Base-by-base conservation (phyloP, 2,888 invertebrate genomes). In the Zele albiditarsus region DNA sequence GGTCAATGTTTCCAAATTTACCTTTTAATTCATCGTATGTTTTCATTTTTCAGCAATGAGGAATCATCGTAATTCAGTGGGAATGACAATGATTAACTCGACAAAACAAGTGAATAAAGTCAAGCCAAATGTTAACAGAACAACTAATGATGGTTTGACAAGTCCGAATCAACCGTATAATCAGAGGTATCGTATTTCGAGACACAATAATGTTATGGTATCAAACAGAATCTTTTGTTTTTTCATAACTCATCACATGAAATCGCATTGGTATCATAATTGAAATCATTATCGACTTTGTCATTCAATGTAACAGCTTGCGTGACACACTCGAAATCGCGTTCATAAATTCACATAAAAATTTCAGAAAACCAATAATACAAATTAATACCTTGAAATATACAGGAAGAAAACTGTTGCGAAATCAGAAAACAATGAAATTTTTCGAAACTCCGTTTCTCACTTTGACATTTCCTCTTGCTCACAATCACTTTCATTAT, bases 81-180 rank as follows among this genome's bases (percentile, higher is more conserved):
- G 94, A 89, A 92, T 92, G 80, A 92, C 92, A 82, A 93, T 92
- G 83, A 93, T 94, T 89, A 95, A 95, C 88, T 95, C 94, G 60
- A 93, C 94, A 81, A 94, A 96, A 87, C 96, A 96, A 90, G 95
- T 96, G 88, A 96, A 96, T 91, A 96, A 96, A 90, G 96, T 96
- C 84, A 96, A 96, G 89, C 96, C 96, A 63, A 96, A 95, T 85
- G 95, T 96, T 77, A 96, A 94, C 88, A 92, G 96, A 89, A 93
- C 93, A 76, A 92, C 94, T 70, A 93, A 93, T 53, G 96, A 96
- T 84, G 94, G 93, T 90, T 92, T 93, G 89, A 93, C 90, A 72
- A 92, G 92, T 84, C 93, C 93, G 67, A 90, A 86, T 86, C 92
- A 94, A 80, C 93, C 93, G 80, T 94, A 93, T 89, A 94, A 94